Evolutionary conservation across 2,888 invertebrate species (phyloP).

Genomic region (Hetaerina titia): DNA sequence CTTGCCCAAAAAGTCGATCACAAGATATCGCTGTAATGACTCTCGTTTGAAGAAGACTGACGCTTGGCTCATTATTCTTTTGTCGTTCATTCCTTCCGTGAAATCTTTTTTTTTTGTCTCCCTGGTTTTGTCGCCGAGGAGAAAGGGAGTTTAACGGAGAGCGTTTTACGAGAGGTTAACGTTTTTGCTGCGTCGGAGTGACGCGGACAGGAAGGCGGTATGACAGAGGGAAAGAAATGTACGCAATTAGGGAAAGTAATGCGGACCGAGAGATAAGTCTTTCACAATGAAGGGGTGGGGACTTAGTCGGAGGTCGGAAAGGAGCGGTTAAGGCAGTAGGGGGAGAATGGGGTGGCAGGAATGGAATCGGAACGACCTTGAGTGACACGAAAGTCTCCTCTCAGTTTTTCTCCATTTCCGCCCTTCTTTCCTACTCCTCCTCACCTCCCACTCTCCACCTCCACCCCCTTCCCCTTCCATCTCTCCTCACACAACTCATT

Average conservation of each 20-base stretch:
- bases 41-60: too few relatives aligned
- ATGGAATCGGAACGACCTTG: neutral
- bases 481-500: too few relatives aligned
- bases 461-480: neutral
- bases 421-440: neutral
- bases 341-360: too few relatives aligned
- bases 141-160: neutral
- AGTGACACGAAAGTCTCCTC: neutral
- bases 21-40: too few relatives aligned
- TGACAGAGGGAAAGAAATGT: neutral
- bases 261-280: neutral
- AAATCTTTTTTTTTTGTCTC: neutral
- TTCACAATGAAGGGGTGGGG: neutral
- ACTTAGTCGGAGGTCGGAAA: too few relatives aligned
- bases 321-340: too few relatives aligned
- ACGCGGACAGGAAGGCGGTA: neutral
- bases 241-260: conserved; percentile 20
- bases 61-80: neutral
- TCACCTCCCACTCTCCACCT: neutral
- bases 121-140: neutral
- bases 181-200: neutral
- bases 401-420: neutral
- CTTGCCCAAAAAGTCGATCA: too few relatives aligned
- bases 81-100: neutral
- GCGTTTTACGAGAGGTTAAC: neutral